These are phyloP conservation scores for Adelognathus sp. DNA, from an alignment of 2,888 invertebrate genomes.

Conservation along the genomic window DNA sequence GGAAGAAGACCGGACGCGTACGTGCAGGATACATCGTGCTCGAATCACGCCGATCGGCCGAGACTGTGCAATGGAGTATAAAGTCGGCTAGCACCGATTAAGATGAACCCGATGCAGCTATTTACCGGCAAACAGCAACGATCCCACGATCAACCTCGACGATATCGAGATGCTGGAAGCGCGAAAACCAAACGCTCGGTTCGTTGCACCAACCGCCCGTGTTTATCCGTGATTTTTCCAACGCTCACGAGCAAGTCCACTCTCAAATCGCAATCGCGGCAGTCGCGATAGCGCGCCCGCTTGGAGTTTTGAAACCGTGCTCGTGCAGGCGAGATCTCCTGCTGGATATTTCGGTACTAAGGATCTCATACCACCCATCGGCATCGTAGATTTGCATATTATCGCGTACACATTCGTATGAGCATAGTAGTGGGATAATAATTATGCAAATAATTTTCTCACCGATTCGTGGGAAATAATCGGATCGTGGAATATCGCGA, in stretches of 20 bases:
- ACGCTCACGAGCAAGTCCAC: constrained; percentile 2
- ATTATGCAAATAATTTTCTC: constrained; percentile 27
- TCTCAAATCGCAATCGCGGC: constrained; percentile 39
- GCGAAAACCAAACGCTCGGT: constrained; percentile 33
- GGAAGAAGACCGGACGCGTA: neutral
- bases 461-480: constrained; percentile 18
- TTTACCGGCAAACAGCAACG: constrained; percentile 26
- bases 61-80: neutral
- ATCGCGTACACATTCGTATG: neutral
- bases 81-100: constrained; percentile 34
- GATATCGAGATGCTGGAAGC: constrained; percentile 27
- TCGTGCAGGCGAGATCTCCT: neutral
- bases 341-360: constrained; percentile 11
- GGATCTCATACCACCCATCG: neutral
- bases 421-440: neutral
- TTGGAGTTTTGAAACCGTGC: constrained; percentile 10
- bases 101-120: constrained; percentile 50
- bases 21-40: constrained; percentile 22
- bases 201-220: constrained; percentile 8
- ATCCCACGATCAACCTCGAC: constrained; percentile 53
- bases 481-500: neutral
- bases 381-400: neutral
- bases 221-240: neutral
- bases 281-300: neutral
- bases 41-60: constrained; percentile 40